Conservation (phyloP, 92 coral and sea anemone genomes). For the Porites rus region DNA sequence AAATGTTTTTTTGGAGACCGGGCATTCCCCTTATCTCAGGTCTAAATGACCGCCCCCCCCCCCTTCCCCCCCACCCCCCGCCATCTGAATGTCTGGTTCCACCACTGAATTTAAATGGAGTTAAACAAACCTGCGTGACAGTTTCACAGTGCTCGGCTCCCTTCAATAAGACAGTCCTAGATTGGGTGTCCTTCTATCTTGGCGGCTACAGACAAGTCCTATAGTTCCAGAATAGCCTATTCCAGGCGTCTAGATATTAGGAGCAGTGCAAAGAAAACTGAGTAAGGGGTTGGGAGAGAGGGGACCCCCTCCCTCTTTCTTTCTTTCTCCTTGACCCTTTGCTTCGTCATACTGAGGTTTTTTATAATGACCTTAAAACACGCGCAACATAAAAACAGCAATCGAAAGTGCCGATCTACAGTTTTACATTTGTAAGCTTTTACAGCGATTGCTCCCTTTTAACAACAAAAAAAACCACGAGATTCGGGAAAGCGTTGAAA, state of each 20-base stretch:
- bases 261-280: slow-evolving; percentile 10
- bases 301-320: neutral
- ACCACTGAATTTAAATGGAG: no score
- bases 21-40: no score
- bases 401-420: slow-evolving; percentile 15
- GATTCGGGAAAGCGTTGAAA: slow-evolving; percentile 8
- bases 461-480: neutral
- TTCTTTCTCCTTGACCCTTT: slow-evolving; percentile 15
- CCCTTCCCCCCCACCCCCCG: no score
- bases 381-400: slow-evolving; percentile 12
- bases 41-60: no score
- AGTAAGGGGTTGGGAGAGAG: slow-evolving; percentile 19
- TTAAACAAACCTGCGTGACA: no score
- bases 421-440: neutral
- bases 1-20: no score
- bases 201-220: neutral
- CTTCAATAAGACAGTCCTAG: neutral
- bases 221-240: neutral
- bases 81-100: no score
- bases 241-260: slow-evolving; percentile 19
- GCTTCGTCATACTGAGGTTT: slow-evolving; percentile 19
- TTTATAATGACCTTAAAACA: slow-evolving; percentile 12
- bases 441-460: no score
- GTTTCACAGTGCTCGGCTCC: no score
- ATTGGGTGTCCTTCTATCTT: neutral